Evolutionary conservation across 1,140 invertebrate species (phyloP), one percentile per base, ranked within the genome.

Genomic region (Drosophila watanabei): DNA sequence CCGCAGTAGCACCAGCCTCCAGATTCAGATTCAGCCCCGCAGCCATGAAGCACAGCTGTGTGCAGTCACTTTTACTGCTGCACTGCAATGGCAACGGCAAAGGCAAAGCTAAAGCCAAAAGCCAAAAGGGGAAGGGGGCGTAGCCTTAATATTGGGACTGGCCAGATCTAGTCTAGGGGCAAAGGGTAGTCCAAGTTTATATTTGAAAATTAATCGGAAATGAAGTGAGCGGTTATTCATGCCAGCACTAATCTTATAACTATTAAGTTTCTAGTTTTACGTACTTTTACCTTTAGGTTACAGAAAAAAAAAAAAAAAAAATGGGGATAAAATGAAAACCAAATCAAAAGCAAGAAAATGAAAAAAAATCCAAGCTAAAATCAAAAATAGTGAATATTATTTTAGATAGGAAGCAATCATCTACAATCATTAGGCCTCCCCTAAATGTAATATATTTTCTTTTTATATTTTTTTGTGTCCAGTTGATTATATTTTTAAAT

Each of bases 11-110:
- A 61, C 41, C 77, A 48, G 66, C 68, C 68, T 49, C 49, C 68
- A 46, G 63, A 66, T 66, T 64, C 68, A 46, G 63, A 66, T 66
- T 64, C 64, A 18, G 58, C 68, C 39, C 51, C 39, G 37, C 61
- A 82, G 82, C 82, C 87, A 90, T 90, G 86, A 90, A 90, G 82
- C 86, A 90, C 86, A 90, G 75, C 86, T 90, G 86, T 90, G 86
- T 90, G 86, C 86, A 90, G 86, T 90, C 82, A 86, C 85, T 90
- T 90, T 90, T 86, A 90, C 86, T 86, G 79, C 86, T 82, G 82
- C 85, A 89, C 65, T 75, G 75, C 73, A 66, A 58, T 73, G 79
- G 56, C 48, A 57, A 37, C 66, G 78, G 59, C 61, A 56, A 37
- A 62, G 35, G 16, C 49, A 45, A 10, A 41, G 80, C 56, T 20